Percentiles rank a stretch among this genome's conserved stretches.
Conservation (phyloP, 2,113 vertebrate species). For the Antechinus flavipes region DNA sequence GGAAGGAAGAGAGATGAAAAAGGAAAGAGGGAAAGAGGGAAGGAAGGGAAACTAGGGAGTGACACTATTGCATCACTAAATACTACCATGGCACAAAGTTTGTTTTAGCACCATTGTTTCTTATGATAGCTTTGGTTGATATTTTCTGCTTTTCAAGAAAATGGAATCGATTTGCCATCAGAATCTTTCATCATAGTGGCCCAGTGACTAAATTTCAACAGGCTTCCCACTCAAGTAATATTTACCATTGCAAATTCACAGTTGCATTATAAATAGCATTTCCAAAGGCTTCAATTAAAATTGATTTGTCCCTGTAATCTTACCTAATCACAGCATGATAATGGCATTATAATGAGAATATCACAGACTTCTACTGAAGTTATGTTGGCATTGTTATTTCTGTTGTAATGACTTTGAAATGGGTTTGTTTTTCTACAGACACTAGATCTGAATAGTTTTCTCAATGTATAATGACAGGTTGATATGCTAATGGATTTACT, state of each 20-base stretch:
- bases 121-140: slow-evolving; percentile 67
- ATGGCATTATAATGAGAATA: slow-evolving; percentile 78
- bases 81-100: slow-evolving; percentile 57
- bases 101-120: slow-evolving; percentile 53
- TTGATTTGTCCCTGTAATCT: slow-evolving; percentile 75
- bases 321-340: slow-evolving; percentile 77
- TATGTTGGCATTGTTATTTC: slow-evolving; percentile 73
- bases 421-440: slow-evolving; percentile 38
- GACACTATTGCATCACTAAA: slow-evolving; percentile 67
- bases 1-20: too few species aligned
- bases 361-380: slow-evolving; percentile 75
- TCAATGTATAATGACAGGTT: slow-evolving; percentile 43
- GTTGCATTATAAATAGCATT: slow-evolving; percentile 68
- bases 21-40: too few species aligned
- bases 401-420: slow-evolving; percentile 67
- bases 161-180: slow-evolving; percentile 73
- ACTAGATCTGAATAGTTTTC: slow-evolving; percentile 66
- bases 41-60: not conserved
- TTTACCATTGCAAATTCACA: slow-evolving; percentile 71
- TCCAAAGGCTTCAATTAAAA: slow-evolving; percentile 76
- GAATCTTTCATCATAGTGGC: slow-evolving; percentile 75
- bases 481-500: slow-evolving; percentile 44
- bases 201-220: slow-evolving; percentile 74
- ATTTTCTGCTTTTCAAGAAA: slow-evolving; percentile 68
- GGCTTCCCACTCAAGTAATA: slow-evolving; percentile 74